phyloP scores from a whole-genome alignment of 2,113 vertebrate genomes.

The Cyrtonyx montezumae region DNA sequence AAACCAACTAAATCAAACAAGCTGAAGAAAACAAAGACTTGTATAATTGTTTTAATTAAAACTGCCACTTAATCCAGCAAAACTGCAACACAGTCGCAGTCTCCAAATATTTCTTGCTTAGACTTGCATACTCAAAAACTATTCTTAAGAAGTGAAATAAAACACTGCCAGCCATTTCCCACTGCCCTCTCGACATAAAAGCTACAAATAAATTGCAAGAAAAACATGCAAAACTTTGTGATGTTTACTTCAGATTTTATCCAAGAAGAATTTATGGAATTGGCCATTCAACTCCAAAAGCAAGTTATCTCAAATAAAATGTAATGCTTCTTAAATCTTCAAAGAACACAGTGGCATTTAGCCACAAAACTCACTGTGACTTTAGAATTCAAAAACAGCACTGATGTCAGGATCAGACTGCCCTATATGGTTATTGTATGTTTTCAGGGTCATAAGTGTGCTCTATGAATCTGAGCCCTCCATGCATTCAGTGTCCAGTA shows the following conservation, averaged over 20 bases:
- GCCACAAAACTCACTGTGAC: slow-evolving; percentile 25
- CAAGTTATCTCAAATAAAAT: slow-evolving; percentile 29
- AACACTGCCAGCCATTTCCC: slow-evolving; percentile 41
- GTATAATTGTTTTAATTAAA: slow-evolving; percentile 71
- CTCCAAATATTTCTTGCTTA: slow-evolving; percentile 23
- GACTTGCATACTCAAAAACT: neutral
- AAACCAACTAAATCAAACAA: slow-evolving; percentile 47
- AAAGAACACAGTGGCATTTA: slow-evolving; percentile 3
- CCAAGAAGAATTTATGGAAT: slow-evolving; percentile 51
- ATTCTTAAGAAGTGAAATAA: slow-evolving; percentile 26
- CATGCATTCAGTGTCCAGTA: neutral
- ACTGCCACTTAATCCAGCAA: slow-evolving; percentile 51
- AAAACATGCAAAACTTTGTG: slow-evolving; percentile 48
- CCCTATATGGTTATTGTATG: neutral
- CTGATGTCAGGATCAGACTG: slow-evolving; percentile 4
- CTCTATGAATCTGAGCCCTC: neutral
- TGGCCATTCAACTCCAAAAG: neutral
- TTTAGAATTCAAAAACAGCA: slow-evolving; percentile 15
- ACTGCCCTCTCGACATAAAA: slow-evolving; percentile 5
- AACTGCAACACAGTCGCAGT: neutral
- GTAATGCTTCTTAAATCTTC: slow-evolving; percentile 16
- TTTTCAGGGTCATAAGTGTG: neutral
- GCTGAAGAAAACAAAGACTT: slow-evolving; percentile 57
- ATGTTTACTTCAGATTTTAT: slow-evolving; percentile 65
- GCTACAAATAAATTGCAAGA: slow-evolving; percentile 43